Conservation (phyloP, 2,797 vertebrate genomes). For the Gila robusta region DNA sequence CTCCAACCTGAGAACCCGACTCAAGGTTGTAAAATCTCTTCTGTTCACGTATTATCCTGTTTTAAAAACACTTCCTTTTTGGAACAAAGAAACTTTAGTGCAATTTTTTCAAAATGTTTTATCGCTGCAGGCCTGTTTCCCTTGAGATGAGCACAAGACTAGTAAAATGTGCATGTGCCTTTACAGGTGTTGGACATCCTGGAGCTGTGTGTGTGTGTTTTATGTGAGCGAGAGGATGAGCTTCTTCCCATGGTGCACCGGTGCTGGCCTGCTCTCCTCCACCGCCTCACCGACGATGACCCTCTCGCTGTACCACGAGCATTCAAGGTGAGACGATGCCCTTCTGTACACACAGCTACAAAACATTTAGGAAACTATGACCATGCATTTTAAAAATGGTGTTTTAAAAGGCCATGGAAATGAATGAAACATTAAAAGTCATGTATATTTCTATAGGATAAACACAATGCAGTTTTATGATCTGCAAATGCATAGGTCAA, state of each 20-base stretch:
- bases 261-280: conserved; percentile 89
- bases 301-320: conserved; percentile 88
- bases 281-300: conserved; percentile 87
- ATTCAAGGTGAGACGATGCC: conserved; percentile 83
- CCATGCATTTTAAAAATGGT: not conserved
- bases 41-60: not conserved
- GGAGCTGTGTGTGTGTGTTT: conserved; percentile 83
- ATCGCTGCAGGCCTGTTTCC: not conserved
- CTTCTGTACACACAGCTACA: not conserved
- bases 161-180: conserved; percentile 8
- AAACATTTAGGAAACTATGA: not conserved
- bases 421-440: not conserved
- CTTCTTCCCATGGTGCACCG: conserved; percentile 92
- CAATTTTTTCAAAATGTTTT: too few species aligned
- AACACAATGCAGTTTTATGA: not conserved
- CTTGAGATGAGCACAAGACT: not conserved
- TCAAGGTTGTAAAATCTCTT: conserved; percentile 81
- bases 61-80: too few species aligned
- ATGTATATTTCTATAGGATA: not conserved
- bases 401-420: not conserved
- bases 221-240: conserved; percentile 83
- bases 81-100: too few species aligned
- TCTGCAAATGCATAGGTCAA: not conserved
- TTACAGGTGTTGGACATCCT: conserved; percentile 88
- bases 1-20: conserved; percentile 80